Evolutionary conservation across 1,140 invertebrate genomes (phyloP), one percentile per base, ranked within the genome.

Genomic region (Mizuhopecten yessoensis): DNA sequence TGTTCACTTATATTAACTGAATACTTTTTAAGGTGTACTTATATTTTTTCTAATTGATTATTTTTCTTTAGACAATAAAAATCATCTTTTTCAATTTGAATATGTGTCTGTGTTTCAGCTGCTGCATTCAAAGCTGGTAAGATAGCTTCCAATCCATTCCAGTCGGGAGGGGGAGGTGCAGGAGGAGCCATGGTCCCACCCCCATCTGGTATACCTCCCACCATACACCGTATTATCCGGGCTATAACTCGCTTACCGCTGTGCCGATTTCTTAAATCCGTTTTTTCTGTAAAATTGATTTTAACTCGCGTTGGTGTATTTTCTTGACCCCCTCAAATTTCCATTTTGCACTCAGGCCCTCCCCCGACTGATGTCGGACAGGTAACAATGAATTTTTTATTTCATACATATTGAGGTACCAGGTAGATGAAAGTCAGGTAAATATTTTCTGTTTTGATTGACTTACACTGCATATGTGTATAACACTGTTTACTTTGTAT

Each of bases 121-220:
- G 98, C 98, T 87, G 98, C 98, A 23, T 99, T 99, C 95, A 99
- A 99, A 97, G 99, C 99, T 42, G 99, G 99, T 23, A 99, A 99
- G 97, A 99, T 99, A 92, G 98, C 98, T 17, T 98, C 98, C 88
- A 99, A 99, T 97, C 98, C 98, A 89, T 98, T 99, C 91, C 89
- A 93, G 42, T 89, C 89, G 95, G 98, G 98, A 0, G 96, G 87
- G 13, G 86, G 88, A 42, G 92, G 93, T 34, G 91, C 94, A 34
- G 97, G 96, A 91, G 98, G 98, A 94, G 95, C 95, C 36, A 96
- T 96, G 94, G 95, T 98, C 88, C 98, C 98, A 9, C 98, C 98
- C 39, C 97, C 97, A 34, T 97, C 97, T 34, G 94, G 92, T 89
- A 94, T 94, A 33, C 39, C 34, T 87, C 20, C 23, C 20, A 57